phyloP scores from a whole-genome alignment of 2,888 invertebrate genomes.

The Tiphia femorata region DNA sequence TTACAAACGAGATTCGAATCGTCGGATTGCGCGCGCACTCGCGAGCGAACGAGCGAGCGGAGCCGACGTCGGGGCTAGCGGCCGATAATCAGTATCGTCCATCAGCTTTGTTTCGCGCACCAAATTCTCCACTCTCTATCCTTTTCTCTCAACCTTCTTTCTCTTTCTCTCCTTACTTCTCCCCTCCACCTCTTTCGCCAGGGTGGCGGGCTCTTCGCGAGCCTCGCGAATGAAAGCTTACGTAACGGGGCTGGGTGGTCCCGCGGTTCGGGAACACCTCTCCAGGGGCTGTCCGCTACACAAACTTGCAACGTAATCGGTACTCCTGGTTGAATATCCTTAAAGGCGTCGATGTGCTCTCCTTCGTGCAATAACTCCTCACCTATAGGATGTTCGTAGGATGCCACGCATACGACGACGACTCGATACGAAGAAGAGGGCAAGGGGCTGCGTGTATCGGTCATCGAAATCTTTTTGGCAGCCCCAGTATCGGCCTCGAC shows the following conservation, averaged over 20 bases:
- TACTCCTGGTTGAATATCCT: not conserved
- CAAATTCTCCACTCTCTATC: slow-evolving; percentile 26
- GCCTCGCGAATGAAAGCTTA: slow-evolving; percentile 32
- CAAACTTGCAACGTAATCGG: not conserved
- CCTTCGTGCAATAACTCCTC: too few species aligned
- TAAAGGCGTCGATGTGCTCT: not conserved
- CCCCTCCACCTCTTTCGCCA: slow-evolving; percentile 5
- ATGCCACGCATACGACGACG: too few species aligned
- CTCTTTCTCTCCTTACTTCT: not conserved
- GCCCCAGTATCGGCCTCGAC: too few species aligned
- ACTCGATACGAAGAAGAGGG: not conserved
- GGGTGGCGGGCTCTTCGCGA: slow-evolving; percentile 9
- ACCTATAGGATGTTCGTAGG: too few species aligned
- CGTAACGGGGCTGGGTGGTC: slow-evolving; percentile 58
- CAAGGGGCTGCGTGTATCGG: too few species aligned
- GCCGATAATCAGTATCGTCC: slow-evolving; percentile 52
- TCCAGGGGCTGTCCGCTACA: not conserved
- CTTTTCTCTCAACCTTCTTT: slow-evolving; percentile 16
- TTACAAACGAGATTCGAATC: slow-evolving; percentile 51
- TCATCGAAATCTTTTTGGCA: too few species aligned
- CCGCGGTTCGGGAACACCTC: slow-evolving; percentile 44
- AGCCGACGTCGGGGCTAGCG: slow-evolving; percentile 27
- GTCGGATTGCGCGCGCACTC: slow-evolving; percentile 5
- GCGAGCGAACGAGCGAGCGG: slow-evolving; percentile 10
- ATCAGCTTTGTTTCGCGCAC: slow-evolving; percentile 40